Evolutionary conservation across 2,888 invertebrate genomes (phyloP), one percentile per base, ranked within the genome.

Genomic region (Smittia aterrima): DNA sequence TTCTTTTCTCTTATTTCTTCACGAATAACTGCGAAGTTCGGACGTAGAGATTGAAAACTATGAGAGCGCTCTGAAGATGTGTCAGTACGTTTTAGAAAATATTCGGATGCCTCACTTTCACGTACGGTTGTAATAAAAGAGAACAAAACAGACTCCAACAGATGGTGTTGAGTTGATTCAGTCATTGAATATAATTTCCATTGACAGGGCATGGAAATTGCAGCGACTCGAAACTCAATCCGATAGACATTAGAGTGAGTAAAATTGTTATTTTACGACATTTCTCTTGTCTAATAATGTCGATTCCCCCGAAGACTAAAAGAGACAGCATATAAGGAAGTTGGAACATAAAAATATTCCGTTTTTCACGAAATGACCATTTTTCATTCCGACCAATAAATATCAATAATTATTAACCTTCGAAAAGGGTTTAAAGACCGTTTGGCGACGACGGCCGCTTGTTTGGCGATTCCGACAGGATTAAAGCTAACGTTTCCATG

Each of bases 111-210:
- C 7, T 6, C n/a, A 47, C 53, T 47, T 47, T 47, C 53, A 47
- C 53, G 53, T 32, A 9, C 9, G 32, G 4, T 32, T 9, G 32
- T 3, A 32, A 32, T 32, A 9, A 32, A 32, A 3, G 32, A 32
- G 32, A 32, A 32, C 32, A 32, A 32, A 32, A 32, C 32, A 32
- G 9, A 32, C 32, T 3, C 32, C 32, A 32, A 70, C 70, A 70
- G 70, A 70, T 70, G 70, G 38, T 41, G 32, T 53, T 25, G 16
- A 32, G 32, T 32, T 32, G 32, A 32, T 32, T 32, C n/a, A n/a
- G n/a, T n/a, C n/a, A n/a, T n/a, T n/a, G n/a, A n/a, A n/a, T n/a
- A n/a, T n/a, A n/a, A n/a, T n/a, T n/a, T n/a, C n/a, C n/a, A n/a
- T n/a, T n/a, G n/a, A n/a, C n/a, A n/a, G n/a, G n/a, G n/a, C n/a